phyloP scores from a whole-genome alignment of 2,113 vertebrate genomes.

The Macquaria ambigua region DNA sequence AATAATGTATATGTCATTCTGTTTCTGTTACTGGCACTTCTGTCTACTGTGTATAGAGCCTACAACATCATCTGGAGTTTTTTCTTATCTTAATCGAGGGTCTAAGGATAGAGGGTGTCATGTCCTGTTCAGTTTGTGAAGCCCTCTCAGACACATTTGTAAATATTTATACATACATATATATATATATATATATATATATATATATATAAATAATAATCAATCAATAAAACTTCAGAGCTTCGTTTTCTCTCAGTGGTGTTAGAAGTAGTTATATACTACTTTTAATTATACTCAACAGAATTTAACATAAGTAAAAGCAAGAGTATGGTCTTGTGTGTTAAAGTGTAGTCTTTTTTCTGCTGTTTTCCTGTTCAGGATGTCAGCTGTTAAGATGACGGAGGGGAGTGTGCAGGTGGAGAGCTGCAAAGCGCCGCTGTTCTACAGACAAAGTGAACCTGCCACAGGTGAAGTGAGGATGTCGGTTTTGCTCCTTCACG shows the following conservation, averaged over 20 bases:
- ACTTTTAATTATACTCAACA: background rate
- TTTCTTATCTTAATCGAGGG: background rate
- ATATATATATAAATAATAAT: too few species aligned
- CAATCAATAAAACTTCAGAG: background rate
- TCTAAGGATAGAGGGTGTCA: too few species aligned
- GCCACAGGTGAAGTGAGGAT: constrained; percentile 61
- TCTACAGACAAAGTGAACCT: constrained; percentile 88
- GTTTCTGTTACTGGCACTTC: too few species aligned
- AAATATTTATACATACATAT: too few species aligned
- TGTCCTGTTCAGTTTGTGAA: too few species aligned
- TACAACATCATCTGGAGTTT: background rate
- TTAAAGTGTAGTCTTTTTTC: background rate
- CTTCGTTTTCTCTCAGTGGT: background rate
- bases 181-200: too few species aligned
- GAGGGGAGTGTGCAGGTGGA: constrained; percentile 83
- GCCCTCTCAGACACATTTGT: too few species aligned
- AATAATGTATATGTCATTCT: too few species aligned
- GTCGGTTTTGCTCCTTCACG: constrained; percentile 91
- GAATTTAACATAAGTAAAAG: background rate
- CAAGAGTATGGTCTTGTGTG: background rate
- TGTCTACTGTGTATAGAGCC: background rate
- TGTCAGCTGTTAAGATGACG: constrained; percentile 80
- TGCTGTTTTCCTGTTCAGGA: constrained; percentile 65
- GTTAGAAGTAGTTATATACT: too few species aligned
- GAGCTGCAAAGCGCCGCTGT: constrained; percentile 86